Percentiles rank a stretch among this genome's conserved stretches.
Conservation (phyloP, 2,113 vertebrate species). For the Pardalotus punctatus region DNA sequence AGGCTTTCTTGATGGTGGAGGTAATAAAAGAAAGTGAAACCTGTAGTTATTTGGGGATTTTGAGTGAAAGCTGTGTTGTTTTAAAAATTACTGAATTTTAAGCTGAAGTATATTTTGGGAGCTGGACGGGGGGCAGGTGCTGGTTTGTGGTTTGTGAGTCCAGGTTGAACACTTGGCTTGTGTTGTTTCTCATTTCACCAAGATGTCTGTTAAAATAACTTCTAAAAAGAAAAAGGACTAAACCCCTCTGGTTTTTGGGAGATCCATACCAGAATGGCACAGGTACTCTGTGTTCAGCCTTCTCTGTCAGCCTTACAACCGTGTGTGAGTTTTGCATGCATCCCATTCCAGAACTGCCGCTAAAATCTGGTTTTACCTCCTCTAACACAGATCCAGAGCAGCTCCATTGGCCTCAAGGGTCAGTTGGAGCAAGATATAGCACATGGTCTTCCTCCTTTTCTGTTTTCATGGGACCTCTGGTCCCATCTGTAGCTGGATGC, state of each 20-base stretch:
- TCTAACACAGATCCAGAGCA: neutral
- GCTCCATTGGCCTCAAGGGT: neutral
- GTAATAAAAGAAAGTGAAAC: neutral
- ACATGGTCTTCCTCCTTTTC: neutral
- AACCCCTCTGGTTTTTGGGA: neutral
- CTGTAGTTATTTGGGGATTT: neutral
- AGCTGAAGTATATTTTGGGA: neutral
- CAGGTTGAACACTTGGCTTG: neutral
- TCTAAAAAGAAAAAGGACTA: neutral
- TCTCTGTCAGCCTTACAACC: neutral
- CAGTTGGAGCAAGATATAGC: neutral
- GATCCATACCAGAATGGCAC: neutral
- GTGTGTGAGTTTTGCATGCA: neutral
- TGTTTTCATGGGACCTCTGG: neutral
- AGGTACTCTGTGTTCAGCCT: accelerated
- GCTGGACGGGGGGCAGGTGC: neutral
- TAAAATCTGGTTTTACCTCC: neutral
- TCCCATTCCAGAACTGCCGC: neutral
- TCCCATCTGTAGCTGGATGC: neutral
- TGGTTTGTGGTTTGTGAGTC: neutral
- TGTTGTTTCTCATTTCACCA: neutral
- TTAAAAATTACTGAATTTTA: neutral
- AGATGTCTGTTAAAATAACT: neutral
- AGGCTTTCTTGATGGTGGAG: neutral
- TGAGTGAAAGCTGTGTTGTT: neutral